These are phyloP conservation scores for Calliopum simillimum DNA, from an alignment of 2,888 invertebrate species.

Conservation along the genomic window DNA sequence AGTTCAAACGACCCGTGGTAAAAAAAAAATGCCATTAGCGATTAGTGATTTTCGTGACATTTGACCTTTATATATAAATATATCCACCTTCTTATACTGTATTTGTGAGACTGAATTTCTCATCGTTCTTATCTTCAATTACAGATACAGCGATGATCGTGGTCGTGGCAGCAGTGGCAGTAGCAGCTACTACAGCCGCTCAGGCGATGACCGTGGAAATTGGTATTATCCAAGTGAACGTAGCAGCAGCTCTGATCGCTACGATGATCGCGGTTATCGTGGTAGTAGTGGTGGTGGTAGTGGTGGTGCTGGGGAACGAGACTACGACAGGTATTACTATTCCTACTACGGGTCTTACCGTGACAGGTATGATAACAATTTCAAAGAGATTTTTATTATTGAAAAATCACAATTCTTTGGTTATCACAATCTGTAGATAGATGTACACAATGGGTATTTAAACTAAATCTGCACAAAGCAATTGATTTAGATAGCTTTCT, in stretches of 20 bases:
- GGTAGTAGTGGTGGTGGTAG: conserved; percentile 45
- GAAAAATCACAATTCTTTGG: too few species aligned
- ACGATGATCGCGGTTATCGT: conserved; percentile 50
- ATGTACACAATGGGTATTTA: too few species aligned
- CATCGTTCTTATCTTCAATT: not conserved
- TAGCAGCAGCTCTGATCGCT: conserved; percentile 54
- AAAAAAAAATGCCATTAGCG: too few species aligned
- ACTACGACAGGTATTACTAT: conserved; percentile 55
- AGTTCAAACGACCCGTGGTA: too few species aligned
- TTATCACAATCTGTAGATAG: too few species aligned
- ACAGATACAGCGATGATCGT: conserved; percentile 48
- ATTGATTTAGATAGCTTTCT: too few species aligned
- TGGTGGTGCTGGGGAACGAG: conserved; percentile 37
- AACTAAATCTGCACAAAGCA: too few species aligned
- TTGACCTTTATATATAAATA: too few species aligned
- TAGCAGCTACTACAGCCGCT: conserved; percentile 54
- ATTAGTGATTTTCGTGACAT: too few species aligned
- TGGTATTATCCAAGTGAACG: conserved; percentile 58
- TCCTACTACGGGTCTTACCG: conserved; percentile 38
- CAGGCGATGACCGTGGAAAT: conserved; percentile 57
- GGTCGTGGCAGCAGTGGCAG: conserved; percentile 41
- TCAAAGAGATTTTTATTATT: not conserved
- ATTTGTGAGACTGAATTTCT: too few species aligned
- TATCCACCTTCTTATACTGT: too few species aligned
- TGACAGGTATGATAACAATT: conserved; percentile 42